phyloP scores from a whole-genome alignment of 2,113 vertebrate species.

The Himantopus leucocephalus region DNA sequence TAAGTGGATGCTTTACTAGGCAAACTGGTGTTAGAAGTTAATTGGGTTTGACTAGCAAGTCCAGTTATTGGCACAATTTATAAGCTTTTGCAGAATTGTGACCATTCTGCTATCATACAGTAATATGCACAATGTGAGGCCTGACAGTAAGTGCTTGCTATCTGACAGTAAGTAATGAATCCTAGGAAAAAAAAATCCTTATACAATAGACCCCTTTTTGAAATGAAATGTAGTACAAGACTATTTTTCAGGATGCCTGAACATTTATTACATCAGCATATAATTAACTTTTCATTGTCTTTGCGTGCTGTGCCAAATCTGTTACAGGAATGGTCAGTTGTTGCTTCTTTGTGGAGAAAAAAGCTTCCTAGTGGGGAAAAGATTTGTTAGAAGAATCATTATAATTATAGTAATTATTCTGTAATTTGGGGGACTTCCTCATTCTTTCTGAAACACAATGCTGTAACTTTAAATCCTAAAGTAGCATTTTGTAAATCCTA shows the following conservation, averaged over 20 bases:
- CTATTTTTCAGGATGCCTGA: slow-evolving; percentile 41
- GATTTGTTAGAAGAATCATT: background rate
- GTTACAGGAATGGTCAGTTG: slow-evolving; percentile 8
- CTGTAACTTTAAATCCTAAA: background rate
- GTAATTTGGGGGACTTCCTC: background rate
- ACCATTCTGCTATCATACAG: slow-evolving; percentile 40
- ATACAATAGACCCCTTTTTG: slow-evolving; percentile 7
- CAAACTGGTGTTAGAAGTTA: slow-evolving; percentile 68
- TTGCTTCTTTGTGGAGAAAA: background rate
- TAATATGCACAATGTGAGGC: slow-evolving; percentile 48
- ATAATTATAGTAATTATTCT: background rate
- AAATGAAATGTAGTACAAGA: slow-evolving; percentile 30
- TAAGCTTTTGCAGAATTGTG: slow-evolving; percentile 56
- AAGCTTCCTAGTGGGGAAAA: background rate
- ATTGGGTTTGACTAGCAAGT: slow-evolving; percentile 72
- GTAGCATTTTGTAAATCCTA: background rate
- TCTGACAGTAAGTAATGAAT: slow-evolving; percentile 48
- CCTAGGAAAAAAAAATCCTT: slow-evolving; percentile 15
- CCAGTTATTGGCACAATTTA: slow-evolving; percentile 67
- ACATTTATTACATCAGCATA: slow-evolving; percentile 38
- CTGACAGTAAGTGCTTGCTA: slow-evolving; percentile 51
- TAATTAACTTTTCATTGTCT: slow-evolving; percentile 53
- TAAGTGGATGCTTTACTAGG: slow-evolving; percentile 52
- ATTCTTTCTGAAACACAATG: background rate
- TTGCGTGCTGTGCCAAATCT: background rate